Percentiles rank a stretch among this genome's conserved stretches.
These are phyloP conservation scores for Tiaroga cobitis DNA, from an alignment of 2,797 vertebrate species.

Conservation along the genomic window DNA sequence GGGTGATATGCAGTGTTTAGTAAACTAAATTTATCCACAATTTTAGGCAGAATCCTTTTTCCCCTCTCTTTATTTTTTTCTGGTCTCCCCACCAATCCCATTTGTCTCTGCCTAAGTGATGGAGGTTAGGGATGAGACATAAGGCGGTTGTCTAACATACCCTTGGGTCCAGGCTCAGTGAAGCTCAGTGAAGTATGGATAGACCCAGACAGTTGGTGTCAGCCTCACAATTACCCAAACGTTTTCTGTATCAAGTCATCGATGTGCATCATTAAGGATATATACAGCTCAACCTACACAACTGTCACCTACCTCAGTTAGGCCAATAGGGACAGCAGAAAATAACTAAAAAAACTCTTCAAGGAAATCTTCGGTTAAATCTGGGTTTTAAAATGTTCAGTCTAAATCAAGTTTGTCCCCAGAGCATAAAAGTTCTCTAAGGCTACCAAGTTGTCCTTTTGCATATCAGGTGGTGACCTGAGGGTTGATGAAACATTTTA, in stretches of 20 bases:
- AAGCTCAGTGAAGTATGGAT: constrained; percentile 45
- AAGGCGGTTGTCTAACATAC: constrained; percentile 10
- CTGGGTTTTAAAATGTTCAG: constrained; percentile 8
- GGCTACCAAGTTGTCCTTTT: neutral
- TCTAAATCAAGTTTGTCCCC: constrained; percentile 8
- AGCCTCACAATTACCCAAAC: constrained; percentile 42
- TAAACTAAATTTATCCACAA: neutral
- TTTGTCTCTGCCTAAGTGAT: constrained; percentile 27
- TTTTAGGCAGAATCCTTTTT: neutral
- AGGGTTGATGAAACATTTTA: constrained; percentile 53
- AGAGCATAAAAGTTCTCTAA: constrained; percentile 20
- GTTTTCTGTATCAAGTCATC: constrained; percentile 18
- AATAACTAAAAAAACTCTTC: constrained; percentile 8
- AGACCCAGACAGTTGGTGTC: constrained; percentile 43
- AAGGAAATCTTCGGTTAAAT: constrained; percentile 22
- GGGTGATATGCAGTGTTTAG: neutral
- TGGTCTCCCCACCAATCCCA: constrained; percentile 13
- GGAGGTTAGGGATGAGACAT: constrained; percentile 13
- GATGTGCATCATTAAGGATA: constrained; percentile 44
- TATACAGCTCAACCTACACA: constrained; percentile 43
- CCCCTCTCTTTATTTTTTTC: neutral
- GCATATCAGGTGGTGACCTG: constrained; percentile 36
- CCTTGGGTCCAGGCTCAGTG: constrained; percentile 21
- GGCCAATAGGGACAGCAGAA: constrained; percentile 19
- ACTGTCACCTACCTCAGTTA: constrained; percentile 29